Evolutionary conservation across 2,113 vertebrate species (phyloP).

Genomic region (Aldabrachelys gigantea): DNA sequence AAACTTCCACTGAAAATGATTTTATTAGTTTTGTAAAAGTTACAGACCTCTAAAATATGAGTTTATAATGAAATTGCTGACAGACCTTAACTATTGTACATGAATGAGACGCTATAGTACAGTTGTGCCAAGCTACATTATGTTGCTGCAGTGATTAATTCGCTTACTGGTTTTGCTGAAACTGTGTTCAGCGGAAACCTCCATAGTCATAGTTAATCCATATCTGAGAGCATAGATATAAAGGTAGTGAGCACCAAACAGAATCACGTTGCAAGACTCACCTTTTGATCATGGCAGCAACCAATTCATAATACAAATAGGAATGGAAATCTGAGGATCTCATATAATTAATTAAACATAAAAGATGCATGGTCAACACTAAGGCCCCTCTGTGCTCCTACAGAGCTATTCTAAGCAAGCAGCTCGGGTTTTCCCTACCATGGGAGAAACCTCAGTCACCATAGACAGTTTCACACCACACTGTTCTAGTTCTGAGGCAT

Average conservation of each 20-base stretch:
- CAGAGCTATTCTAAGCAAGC: not conserved
- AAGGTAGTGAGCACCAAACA: not conserved
- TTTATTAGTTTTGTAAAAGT: constrained; percentile 47
- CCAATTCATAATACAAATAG: not conserved
- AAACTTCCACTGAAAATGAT: constrained; percentile 27
- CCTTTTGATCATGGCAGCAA: not conserved
- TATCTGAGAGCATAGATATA: not conserved
- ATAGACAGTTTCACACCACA: not conserved
- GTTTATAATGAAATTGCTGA: constrained; percentile 61
- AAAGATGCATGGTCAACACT: not conserved
- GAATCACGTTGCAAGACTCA: not conserved
- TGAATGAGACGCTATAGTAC: not conserved
- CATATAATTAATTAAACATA: not conserved
- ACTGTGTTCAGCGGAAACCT: constrained; percentile 6
- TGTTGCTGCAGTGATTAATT: constrained; percentile 49
- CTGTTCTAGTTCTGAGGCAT: not conserved
- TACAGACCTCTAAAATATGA: constrained; percentile 36
- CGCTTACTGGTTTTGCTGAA: constrained; percentile 46
- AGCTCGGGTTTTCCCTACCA: not conserved
- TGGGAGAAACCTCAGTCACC: not conserved
- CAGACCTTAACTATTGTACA: constrained; percentile 24
- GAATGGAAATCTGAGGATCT: not conserved
- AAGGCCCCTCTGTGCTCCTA: not conserved
- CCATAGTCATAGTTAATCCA: not conserved
- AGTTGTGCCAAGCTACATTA: constrained; percentile 28